These are phyloP conservation scores for Xanthostigma xanthostigma DNA, from an alignment of 2,888 invertebrate species.

Conservation along the genomic window DNA sequence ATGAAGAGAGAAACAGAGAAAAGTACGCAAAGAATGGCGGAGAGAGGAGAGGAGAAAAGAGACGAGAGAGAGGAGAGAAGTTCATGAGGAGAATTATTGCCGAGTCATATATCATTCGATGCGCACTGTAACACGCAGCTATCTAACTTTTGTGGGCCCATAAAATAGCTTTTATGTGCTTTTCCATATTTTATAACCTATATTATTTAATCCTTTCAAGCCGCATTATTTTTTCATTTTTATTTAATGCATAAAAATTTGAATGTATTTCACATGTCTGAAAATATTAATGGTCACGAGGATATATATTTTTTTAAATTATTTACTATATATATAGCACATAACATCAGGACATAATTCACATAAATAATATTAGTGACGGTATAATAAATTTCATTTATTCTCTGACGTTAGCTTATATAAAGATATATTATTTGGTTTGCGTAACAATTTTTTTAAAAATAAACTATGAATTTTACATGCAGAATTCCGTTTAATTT, in stretches of 20 bases:
- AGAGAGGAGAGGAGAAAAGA: constrained; percentile 9
- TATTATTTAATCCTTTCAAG: constrained; percentile 18
- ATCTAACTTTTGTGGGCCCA: constrained; percentile 16
- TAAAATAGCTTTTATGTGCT: constrained; percentile 18
- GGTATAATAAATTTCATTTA: constrained; percentile 6
- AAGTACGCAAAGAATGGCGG: constrained; percentile 8
- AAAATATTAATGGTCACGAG: too few species aligned
- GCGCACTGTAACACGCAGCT: constrained; percentile 10
- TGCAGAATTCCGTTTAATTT: too few species aligned
- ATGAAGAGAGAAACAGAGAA: too few species aligned
- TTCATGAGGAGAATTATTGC: constrained; percentile 1
- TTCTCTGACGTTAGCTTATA: neutral
- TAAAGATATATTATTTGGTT: too few species aligned
- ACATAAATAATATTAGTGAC: constrained; percentile 7
- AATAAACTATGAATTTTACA: too few species aligned
- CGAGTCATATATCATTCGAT: constrained; percentile 12
- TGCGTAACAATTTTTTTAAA: too few species aligned
- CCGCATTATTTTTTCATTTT: constrained; percentile 13
- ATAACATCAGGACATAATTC: constrained; percentile 1
- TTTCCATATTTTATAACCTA: constrained; percentile 18
- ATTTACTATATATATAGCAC: too few species aligned
- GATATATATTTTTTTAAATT: too few species aligned
- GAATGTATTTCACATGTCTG: constrained; percentile 1
- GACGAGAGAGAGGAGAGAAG: constrained; percentile 8
- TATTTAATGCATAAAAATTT: constrained; percentile 11